Evolutionary conservation across 2,113 vertebrate species (phyloP).

Genomic region (Onychostoma macrolepis): DNA sequence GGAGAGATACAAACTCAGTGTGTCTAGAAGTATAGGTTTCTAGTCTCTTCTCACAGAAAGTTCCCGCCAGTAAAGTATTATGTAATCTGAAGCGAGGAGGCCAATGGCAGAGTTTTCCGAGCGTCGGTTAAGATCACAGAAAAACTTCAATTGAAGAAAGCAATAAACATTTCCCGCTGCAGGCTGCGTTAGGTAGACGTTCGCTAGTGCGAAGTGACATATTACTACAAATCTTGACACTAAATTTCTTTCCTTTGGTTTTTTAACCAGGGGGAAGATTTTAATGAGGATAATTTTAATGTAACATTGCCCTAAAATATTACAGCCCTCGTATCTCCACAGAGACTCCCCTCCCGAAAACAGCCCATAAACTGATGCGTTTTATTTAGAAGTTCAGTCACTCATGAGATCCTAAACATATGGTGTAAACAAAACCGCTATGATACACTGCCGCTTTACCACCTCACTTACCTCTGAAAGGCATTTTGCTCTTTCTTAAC

Average conservation of each 20-base stretch:
- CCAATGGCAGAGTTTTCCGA: constrained; percentile 55
- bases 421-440: constrained; percentile 18
- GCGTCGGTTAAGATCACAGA: constrained; percentile 58
- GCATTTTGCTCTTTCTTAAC: constrained; percentile 14
- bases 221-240: constrained; percentile 34
- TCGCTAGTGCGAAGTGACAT: not conserved
- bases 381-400: constrained; percentile 41
- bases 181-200: not conserved
- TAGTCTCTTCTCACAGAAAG: not conserved
- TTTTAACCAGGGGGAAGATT: constrained; percentile 45
- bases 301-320: constrained; percentile 26
- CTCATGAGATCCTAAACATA: constrained; percentile 22
- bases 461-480: not conserved
- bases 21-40: constrained; percentile 4
- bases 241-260: constrained; percentile 41
- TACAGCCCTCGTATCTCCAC: not conserved
- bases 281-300: constrained; percentile 52
- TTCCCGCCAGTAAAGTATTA: constrained; percentile 45
- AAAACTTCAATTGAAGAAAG: constrained; percentile 53
- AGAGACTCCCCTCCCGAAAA: not conserved
- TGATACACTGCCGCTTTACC: not conserved
- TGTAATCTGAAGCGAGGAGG: constrained; percentile 46
- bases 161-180: constrained; percentile 59
- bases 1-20: not conserved
- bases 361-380: constrained; percentile 16